These are phyloP conservation scores for Macaca mulatta DNA, from an alignment of 2,113 vertebrate genomes.

Conservation along the genomic window DNA sequence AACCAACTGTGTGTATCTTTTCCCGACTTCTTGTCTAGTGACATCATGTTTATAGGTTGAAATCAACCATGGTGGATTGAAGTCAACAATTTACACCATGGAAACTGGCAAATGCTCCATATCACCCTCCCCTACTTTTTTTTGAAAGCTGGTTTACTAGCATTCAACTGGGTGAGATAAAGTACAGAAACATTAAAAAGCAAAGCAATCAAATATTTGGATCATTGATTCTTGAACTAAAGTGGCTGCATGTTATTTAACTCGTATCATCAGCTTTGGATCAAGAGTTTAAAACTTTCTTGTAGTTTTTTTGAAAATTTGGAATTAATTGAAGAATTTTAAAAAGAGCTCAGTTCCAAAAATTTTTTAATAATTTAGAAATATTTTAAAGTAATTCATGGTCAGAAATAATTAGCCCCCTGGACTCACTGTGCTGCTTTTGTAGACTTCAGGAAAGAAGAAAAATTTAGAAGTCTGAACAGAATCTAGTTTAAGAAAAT, in stretches of 20 bases:
- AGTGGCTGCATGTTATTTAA: background rate
- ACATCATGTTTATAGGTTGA: background rate
- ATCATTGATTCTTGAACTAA: constrained; percentile 16
- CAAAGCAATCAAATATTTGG: constrained; percentile 1
- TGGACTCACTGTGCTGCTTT: constrained; percentile 56
- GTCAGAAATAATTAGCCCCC: constrained; percentile 64
- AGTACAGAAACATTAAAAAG: constrained; percentile 14
- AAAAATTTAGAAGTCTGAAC: constrained; percentile 58
- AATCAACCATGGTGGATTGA: background rate
- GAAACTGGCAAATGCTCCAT: background rate
- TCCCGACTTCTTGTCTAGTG: background rate
- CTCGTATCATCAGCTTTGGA: background rate
- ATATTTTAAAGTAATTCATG: constrained; percentile 68
- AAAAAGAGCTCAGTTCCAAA: constrained; percentile 38
- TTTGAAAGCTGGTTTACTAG: background rate
- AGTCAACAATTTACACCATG: background rate
- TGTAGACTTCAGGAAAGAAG: constrained; percentile 56
- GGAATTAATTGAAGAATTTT: constrained; percentile 42
- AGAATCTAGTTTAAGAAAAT: constrained; percentile 64
- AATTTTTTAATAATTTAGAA: constrained; percentile 56
- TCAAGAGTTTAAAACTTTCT: constrained; percentile 51
- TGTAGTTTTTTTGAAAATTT: constrained; percentile 53
- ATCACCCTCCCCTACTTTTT: background rate
- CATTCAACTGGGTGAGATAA: background rate
- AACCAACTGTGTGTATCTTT: background rate